phyloP scores from a whole-genome alignment of 2,888 invertebrate genomes.

The Polia nebulosa region DNA sequence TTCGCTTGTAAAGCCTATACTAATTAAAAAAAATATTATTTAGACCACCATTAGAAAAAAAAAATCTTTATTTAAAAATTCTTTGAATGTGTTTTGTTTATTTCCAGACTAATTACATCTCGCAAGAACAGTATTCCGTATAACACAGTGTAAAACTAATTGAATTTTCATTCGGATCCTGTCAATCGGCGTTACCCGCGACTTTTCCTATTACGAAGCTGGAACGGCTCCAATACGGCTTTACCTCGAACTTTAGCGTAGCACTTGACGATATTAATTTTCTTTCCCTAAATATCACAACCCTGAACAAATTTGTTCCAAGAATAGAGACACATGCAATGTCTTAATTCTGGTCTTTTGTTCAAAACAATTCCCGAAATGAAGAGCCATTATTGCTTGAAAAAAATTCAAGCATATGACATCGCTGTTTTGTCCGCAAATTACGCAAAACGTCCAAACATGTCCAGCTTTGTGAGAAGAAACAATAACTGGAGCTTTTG shows the following conservation, averaged over 20 bases:
- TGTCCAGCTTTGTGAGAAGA: constrained; percentile 78
- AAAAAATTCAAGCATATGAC: constrained; percentile 71
- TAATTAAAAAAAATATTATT: constrained; percentile 54
- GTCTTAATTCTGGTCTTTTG: constrained; percentile 17
- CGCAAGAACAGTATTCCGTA: constrained; percentile 29
- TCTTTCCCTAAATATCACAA: constrained; percentile 41
- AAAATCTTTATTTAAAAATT: constrained; percentile 25
- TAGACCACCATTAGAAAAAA: constrained; percentile 29
- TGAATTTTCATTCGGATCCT: constrained; percentile 65
- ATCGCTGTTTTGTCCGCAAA: constrained; percentile 79
- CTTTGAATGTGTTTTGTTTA: constrained; percentile 28
- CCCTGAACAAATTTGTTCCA: constrained; percentile 9
- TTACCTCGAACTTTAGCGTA: constrained; percentile 66
- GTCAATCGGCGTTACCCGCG: constrained; percentile 62
- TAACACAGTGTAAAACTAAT: constrained; percentile 58
- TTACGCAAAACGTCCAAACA: constrained; percentile 90
- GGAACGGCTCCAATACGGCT: constrained; percentile 71
- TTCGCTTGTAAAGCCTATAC: constrained; percentile 51
- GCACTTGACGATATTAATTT: constrained; percentile 62
- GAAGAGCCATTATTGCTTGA: constrained; percentile 41
- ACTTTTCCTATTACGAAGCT: constrained; percentile 74
- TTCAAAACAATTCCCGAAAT: constrained; percentile 46
- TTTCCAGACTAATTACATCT: constrained; percentile 28
- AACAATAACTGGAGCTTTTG: constrained; percentile 86
- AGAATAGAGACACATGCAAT: constrained; percentile 51